Base-by-base conservation (phyloP, 2,888 invertebrate genomes). In the Morpho achilles region DNA sequence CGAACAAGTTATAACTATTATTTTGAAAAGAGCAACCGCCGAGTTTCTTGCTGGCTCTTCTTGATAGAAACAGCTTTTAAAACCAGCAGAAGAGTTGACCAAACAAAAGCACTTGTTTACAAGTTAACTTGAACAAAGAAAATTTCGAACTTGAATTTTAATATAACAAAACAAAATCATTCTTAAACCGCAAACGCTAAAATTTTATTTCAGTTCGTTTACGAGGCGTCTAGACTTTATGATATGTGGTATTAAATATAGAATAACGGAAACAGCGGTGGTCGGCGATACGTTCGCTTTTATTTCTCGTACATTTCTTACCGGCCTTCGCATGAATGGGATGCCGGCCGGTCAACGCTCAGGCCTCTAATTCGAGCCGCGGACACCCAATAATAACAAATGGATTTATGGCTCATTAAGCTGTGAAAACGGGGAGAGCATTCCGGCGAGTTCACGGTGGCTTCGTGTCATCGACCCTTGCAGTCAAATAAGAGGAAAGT, bases 321-420 rank as follows among this genome's bases (percentile, higher is more conserved):
- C 70, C 77, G 83, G 78, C 85, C 82, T 85, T 84, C 82, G 80
- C 81, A 80, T 86, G 87, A 89, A 87, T 86, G 87, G 74, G 76
- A 84, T 78, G 75, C 82, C 80, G 70, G 59, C 62, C 75, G 79
- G 80, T 82, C 84, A 80, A 79, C 77, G 80, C 64, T 67, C 74
- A 67, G 63, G 58, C 62, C 65, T 70, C 70, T 74, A 76, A 75
- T 73, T 75, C 71, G 70, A 75, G 72, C 61, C 67, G 71, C 70
- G 70, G 74, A 75, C 77, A 76, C 71, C 76, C 76, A 75, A 79
- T 80, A 81, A 80, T 79, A 82, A 73, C 71, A 67, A 76, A 78
- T 79, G 74, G 76, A 82, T 80, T 81, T 82, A 82, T 81, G 69
- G 79, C 77, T 78, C 82, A 83, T 86, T 82, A 83, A 75, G 74